Base-by-base conservation (phyloP, 2,113 vertebrate genomes). In the Caloenas nicobarica region DNA sequence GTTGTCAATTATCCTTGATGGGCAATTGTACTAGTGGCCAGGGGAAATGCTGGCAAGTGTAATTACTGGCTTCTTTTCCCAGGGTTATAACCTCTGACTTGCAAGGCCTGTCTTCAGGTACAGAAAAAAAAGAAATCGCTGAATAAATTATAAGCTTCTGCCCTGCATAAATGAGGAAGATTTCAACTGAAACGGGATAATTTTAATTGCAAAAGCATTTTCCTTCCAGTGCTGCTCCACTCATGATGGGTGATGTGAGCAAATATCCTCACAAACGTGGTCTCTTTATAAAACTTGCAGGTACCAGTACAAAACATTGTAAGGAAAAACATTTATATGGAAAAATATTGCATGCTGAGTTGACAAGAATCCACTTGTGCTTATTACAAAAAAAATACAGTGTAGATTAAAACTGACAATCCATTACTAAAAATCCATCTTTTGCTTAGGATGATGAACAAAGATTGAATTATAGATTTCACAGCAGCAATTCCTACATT, bases 381-480 rank as follows among this genome's bases (percentile, higher is more conserved):
- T 68, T 62, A 34, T 96, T 93, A 95, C 91, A 91, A 73, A 96
- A 66, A 88, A 86, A 64, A 72, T 71, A 88, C 53, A 62, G 50
- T 9, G 6, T 54, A 46, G 86, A 56, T 95, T 66, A 86, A 92
- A 91, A 82, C 57, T 93, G 93, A 96, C 88, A 97, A 88, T 77
- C 90, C 73, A 89, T 96, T 95, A 88, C 91, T 76, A 81, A 71
- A 95, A 96, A 96, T 81, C 94, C 92, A 84, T 84, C 86, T 91
- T 92, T 97, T 88, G 53, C 83, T 89, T 53, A 62, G 88, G 62
- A 78, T 93, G 92, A 91, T 96, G 96, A 97, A 96, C 88, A 91
- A 77, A 97, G 93, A 97, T 96, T 96, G 93, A 96, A 94, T 96
- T 97, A 93, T 61, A 97, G 97, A 93, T 96, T 70, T 86, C 72